Conservation (phyloP, 2,113 vertebrate genomes). For the Agapornis roseicollis region DNA sequence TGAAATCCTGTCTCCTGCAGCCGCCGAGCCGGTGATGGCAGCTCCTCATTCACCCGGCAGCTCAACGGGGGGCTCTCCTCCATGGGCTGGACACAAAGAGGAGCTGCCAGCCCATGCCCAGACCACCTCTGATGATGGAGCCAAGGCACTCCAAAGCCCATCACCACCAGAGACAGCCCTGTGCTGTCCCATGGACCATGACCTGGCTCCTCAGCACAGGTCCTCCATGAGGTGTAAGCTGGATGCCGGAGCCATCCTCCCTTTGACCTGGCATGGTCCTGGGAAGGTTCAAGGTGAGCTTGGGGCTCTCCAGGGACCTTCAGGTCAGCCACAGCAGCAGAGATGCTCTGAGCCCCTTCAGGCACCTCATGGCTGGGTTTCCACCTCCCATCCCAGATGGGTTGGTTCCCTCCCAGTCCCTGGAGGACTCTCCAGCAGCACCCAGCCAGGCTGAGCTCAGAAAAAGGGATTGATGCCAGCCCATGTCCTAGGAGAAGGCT, state of each 20-base stretch:
- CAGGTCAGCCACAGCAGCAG: not conserved
- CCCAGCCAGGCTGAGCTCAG: not conserved
- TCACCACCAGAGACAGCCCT: not conserved
- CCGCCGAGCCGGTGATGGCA: not conserved
- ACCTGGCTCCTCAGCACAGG: not conserved
- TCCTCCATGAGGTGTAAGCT: not conserved
- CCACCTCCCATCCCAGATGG: not conserved
- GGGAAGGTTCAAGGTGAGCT: not conserved
- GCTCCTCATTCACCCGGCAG: not conserved
- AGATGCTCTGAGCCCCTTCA: not conserved
- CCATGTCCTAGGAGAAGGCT: not conserved
- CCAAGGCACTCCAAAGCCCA: not conserved
- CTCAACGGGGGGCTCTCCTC: not conserved
- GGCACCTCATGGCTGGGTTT: not conserved
- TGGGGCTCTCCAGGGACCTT: not conserved
- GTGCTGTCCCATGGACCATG: rapidly evolving
- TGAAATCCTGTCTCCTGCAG: conserved; percentile 29
- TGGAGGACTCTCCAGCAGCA: not conserved
- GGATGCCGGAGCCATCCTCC: not conserved
- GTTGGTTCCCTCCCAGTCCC: not conserved
- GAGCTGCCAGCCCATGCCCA: not conserved
- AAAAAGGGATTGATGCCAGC: not conserved
- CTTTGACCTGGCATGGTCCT: not conserved
- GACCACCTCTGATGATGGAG: not conserved
- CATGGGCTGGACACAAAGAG: not conserved